Evolutionary conservation across 2,113 vertebrate genomes (phyloP).

Genomic region (Caracal caracal): DNA sequence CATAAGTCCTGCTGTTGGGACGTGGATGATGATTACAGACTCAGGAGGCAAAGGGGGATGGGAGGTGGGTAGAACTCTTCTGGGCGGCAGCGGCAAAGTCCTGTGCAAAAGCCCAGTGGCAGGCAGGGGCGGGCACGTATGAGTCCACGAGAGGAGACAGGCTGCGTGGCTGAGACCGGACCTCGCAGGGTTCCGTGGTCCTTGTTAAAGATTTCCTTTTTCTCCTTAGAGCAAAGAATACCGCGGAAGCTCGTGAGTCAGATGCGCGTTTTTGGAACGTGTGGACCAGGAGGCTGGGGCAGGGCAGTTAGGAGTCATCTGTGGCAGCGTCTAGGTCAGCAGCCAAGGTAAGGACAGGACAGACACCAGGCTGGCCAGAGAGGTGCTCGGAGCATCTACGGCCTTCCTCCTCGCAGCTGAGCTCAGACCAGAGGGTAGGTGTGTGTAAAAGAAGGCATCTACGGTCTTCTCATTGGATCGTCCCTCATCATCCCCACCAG

Average conservation of each 20-base stretch:
- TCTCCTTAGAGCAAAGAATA: background rate
- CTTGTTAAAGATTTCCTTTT: background rate
- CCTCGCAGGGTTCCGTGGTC: background rate
- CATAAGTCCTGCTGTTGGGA: background rate
- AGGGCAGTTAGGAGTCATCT: background rate
- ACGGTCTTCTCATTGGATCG: rapidly evolving
- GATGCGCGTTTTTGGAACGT: no score
- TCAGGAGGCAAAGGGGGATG: no score
- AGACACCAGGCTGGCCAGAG: background rate
- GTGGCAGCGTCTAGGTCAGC: background rate
- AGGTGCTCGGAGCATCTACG: rapidly evolving
- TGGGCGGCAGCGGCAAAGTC: background rate
- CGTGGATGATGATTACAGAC: background rate
- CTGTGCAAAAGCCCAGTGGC: background rate
- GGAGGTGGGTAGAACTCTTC: background rate
- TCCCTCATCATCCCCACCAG: background rate
- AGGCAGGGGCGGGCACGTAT: background rate
- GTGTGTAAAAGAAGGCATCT: background rate
- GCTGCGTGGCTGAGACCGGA: background rate
- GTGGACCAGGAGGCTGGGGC: background rate
- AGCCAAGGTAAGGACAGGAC: no score
- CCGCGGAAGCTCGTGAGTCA: background rate
- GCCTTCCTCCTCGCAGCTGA: background rate
- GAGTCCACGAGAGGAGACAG: background rate
- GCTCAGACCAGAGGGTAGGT: background rate